phyloP scores from a whole-genome alignment of 2,888 invertebrate species.

The Oscheius sp. region DNA sequence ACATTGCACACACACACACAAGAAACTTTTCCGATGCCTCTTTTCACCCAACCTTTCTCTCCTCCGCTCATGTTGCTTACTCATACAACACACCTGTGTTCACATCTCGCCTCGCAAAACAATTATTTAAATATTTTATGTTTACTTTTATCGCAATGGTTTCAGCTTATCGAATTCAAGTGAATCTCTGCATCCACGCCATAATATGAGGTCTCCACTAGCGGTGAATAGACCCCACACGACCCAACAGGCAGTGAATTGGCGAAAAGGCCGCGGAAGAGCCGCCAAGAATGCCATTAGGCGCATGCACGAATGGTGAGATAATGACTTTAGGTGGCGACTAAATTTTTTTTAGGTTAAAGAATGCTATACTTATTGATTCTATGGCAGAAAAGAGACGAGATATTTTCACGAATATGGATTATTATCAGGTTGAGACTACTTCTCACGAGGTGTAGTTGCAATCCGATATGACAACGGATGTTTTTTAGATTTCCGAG shows the following conservation, averaged over 20 bases:
- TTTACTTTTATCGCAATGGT: background rate
- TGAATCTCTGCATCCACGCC: conserved; percentile 32
- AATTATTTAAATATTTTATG: conserved; percentile 4
- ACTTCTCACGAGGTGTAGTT: conserved; percentile 11
- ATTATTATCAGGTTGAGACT: background rate
- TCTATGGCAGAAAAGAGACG: conserved; percentile 20
- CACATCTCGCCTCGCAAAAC: background rate
- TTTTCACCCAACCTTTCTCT: no score
- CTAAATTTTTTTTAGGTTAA: conserved; percentile 7
- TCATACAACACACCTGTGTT: conserved; percentile 4
- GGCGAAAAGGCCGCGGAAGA: conserved; percentile 49
- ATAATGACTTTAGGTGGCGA: background rate
- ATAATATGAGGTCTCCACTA: conserved; percentile 48
- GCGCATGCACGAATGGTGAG: conserved; percentile 28
- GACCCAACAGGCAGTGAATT: conserved; percentile 42
- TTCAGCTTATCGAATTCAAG: conserved; percentile 29
- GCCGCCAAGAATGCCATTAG: conserved; percentile 37
- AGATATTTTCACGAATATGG: background rate
- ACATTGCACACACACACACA: no score
- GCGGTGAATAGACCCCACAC: conserved; percentile 52
- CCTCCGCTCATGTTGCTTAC: conserved; percentile 5
- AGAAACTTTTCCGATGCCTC: no score
- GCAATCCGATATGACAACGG: background rate
- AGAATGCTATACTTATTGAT: conserved; percentile 14
- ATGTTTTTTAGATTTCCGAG: conserved; percentile 3